A percentile compares a stretch with the other conserved stretches of the same genome.
phyloP scores from a whole-genome alignment of 2,888 invertebrate genomes.

The Aplocera efformata region DNA sequence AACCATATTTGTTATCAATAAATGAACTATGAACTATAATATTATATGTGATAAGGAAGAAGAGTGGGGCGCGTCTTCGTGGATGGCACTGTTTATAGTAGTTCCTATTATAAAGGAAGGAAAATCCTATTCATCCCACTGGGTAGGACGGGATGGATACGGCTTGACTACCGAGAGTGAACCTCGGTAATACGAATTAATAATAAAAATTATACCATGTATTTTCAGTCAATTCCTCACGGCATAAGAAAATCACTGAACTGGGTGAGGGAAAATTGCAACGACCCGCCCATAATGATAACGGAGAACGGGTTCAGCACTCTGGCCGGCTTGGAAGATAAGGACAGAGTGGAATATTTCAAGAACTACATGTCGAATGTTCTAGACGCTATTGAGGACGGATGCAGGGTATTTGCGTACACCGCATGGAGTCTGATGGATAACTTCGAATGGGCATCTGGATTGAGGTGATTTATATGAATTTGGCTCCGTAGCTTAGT shows the following conservation, averaged over 20 bases:
- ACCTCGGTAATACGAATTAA: too few relatives aligned
- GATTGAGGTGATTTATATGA: slow-evolving; percentile 30
- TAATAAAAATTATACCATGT: too few relatives aligned
- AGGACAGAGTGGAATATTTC: slow-evolving; percentile 60
- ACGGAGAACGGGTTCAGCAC: slow-evolving; percentile 82
- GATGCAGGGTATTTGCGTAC: slow-evolving; percentile 49
- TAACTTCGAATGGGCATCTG: slow-evolving; percentile 62
- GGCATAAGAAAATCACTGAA: slow-evolving; percentile 75
- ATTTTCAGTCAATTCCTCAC: slow-evolving; percentile 64
- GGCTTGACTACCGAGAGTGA: too few relatives aligned
- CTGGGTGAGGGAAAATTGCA: slow-evolving; percentile 79
- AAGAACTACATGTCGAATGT: slow-evolving; percentile 47
- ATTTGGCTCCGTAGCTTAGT: too few relatives aligned
- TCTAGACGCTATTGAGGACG: slow-evolving; percentile 53
- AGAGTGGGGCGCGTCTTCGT: too few relatives aligned
- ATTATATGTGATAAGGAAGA: too few relatives aligned
- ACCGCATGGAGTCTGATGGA: slow-evolving; percentile 69
- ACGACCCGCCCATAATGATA: slow-evolving; percentile 75
- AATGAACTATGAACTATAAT: too few relatives aligned
- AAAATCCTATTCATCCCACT: too few relatives aligned
- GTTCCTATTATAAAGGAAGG: too few relatives aligned
- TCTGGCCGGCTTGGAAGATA: slow-evolving; percentile 48
- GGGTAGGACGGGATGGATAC: too few relatives aligned
- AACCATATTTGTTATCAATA: too few relatives aligned
- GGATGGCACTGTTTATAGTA: too few relatives aligned